Evolutionary conservation across 2,113 vertebrate genomes (phyloP), one percentile per base, ranked within the genome.

Genomic region (Clarias magur): DNA sequence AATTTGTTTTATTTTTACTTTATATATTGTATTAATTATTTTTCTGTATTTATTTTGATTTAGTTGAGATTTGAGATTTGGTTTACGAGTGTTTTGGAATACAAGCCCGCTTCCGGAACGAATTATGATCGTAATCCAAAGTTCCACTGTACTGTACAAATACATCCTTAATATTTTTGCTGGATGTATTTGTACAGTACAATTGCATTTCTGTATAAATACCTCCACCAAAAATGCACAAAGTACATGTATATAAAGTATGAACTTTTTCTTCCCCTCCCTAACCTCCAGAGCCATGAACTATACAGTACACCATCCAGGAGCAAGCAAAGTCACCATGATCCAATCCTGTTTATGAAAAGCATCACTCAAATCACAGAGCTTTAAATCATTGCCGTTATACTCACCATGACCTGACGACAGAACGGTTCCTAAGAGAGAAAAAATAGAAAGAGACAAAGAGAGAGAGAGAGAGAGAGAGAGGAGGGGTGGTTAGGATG

Each of bases 331-430:
- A 56, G 15, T 25, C 53, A 78, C 75, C 23, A 17, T 27, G 16
- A 56, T 54, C 75, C 53, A 56, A 15, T 5, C 48, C 48, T 27
- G 25, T 53, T 76, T 54, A n/a, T 19, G 3, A 78, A 56, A 8
- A 78, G 5, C 54, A n/a, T 8, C 48, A 56, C 13, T 54, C 87
- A 75, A 87, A 83, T 87, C 87, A 90, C 87, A 88, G 90, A 86
- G 11, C 11, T 75, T 5, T 76, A n/a, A 85, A 86, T 90, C 10
- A 75, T 59, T 82, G 85, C 83, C 83, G 88, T 90, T 88, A 21
- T 48, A 86, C 95, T 95, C 86, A 95, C 95, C 95, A 90, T 90
- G 92, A 80, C 92, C 92, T 38, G 93, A 93, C 81, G 93, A 93
- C 91, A 95, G 92, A 92, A 90, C 90, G 85, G 93, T 93, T 86